Evolutionary conservation across 2,797 vertebrate species (phyloP), one percentile per base, ranked within the genome.

Genomic region (Phalloptychus januarius): DNA sequence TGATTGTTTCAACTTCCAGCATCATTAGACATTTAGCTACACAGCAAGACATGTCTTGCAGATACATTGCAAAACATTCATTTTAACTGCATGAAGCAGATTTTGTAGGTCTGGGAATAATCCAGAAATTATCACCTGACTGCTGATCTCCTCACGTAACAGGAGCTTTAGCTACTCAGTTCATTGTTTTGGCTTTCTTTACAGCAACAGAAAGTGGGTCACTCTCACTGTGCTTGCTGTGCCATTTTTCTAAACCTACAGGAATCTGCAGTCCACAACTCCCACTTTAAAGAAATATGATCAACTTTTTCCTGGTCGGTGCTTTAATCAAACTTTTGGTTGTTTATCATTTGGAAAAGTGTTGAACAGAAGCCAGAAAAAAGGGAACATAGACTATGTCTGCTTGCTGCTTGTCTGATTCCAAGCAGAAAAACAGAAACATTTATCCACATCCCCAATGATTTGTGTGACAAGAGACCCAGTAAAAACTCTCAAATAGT

Each of bases 151-250:
- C 50, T 76, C 74, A 45, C 10, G 58, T n/a, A 44, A 54, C 38
- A 28, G 25, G 67, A 70, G 75, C 50, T 76, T 76, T 45, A 52
- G 36, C 54, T 54, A 70, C 54, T 69, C 7, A 72, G 56, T 50
- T 74, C 48, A 42, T 46, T 76, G 76, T 83, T 75, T 79, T 46
- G 3, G 25, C 45, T 71, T 72, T 70, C 50, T 23, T 28, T 28
- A 42, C 50, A 28, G 65, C 67, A 33, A 31, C 42, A 31, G 45
- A 72, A 73, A 78, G 65, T 67, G 54, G 76, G 79, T 86, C 65
- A 70, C 40, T 40, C 46, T 72, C 28, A 11, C 67, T 33, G 56
- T 45, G 54, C 40, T 46, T 7, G 40, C 28, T 31, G 46, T 12
- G 50, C n/a, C n/a, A 33, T 46, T 71, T 73, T 74, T 25, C 16